Evolutionary conservation across 2,113 vertebrate genomes (phyloP).

Genomic region (Toxotes chatareus): DNA sequence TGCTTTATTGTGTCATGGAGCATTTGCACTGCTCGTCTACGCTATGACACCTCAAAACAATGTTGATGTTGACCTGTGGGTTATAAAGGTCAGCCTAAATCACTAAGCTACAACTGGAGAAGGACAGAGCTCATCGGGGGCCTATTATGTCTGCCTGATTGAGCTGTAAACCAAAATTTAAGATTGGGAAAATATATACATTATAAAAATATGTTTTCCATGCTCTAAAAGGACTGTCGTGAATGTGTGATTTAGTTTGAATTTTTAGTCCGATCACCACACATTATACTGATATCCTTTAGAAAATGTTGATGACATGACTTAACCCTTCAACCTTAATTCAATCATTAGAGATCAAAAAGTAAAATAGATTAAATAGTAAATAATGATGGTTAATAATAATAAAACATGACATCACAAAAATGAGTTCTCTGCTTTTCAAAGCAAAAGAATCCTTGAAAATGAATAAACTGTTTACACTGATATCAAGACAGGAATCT

Average conservation of each 20-base stretch:
- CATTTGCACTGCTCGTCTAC: slow-evolving; percentile 18
- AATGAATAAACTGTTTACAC: not conserved
- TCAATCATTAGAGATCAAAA: not conserved
- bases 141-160: slow-evolving; percentile 1
- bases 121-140: not conserved
- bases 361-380: not conserved
- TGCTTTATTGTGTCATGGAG: slow-evolving; percentile 52
- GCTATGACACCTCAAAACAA: slow-evolving; percentile 47
- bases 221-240: not conserved
- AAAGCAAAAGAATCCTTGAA: not conserved
- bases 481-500: not conserved
- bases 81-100: slow-evolving; percentile 60
- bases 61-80: slow-evolving; percentile 67
- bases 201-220: not conserved
- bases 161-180: slow-evolving; percentile 21
- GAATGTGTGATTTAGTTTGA: not conserved
- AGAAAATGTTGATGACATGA: not conserved
- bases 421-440: not conserved
- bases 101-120: slow-evolving; percentile 29
- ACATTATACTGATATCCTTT: not conserved
- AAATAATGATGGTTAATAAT: not conserved
- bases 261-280: not conserved
- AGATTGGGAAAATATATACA: not conserved
- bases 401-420: not conserved
- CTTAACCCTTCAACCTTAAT: not conserved